Evolutionary conservation across 2,113 vertebrate species (phyloP).

Genomic region (Carlito syrichta): DNA sequence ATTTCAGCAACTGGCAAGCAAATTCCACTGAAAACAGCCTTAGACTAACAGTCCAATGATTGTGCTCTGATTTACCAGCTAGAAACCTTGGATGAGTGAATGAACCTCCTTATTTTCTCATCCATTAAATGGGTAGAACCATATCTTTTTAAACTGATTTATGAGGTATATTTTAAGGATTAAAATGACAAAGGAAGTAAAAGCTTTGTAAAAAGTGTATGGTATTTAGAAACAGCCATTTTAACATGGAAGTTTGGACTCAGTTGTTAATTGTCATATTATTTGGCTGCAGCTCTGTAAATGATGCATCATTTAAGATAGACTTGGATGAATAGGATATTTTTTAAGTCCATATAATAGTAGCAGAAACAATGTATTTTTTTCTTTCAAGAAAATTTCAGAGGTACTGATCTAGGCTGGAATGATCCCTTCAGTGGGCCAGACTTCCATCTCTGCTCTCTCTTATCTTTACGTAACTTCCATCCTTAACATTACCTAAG

Average conservation of each 20-base stretch:
- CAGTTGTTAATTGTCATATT: not conserved
- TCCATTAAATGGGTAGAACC: not conserved
- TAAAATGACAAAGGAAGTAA: not conserved
- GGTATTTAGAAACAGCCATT: not conserved
- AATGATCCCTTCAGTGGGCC: not conserved
- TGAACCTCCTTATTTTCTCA: not conserved
- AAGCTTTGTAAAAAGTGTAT: not conserved
- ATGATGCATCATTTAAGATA: not conserved
- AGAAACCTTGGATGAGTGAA: not conserved
- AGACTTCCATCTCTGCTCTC: not conserved
- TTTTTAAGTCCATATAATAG: too few relatives aligned
- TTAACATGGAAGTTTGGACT: not conserved
- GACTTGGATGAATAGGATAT: not conserved
- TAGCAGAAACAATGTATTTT: not conserved
- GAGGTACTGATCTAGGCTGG: not conserved
- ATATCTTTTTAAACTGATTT: not conserved
- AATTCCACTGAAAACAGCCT: not conserved
- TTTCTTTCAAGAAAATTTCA: not conserved
- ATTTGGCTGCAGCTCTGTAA: not conserved
- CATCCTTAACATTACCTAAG: not conserved
- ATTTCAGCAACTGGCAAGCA: not conserved
- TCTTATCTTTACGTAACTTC: not conserved
- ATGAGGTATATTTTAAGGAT: not conserved
- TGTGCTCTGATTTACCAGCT: not conserved
- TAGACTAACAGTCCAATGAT: not conserved